Base-by-base conservation (phyloP, 1,140 invertebrate species). In the Drosophila santomea region DNA sequence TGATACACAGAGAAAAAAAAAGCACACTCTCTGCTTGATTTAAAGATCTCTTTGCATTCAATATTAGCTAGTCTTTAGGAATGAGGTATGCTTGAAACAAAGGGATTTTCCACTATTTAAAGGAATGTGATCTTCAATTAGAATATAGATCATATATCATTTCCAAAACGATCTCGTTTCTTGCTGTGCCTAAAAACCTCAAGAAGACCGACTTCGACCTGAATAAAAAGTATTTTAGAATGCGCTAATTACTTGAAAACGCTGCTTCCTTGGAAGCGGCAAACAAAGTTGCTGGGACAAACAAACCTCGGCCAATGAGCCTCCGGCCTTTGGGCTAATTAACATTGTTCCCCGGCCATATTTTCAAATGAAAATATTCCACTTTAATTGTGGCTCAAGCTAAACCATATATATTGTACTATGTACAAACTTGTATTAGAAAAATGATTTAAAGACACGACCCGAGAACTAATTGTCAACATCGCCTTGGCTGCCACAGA, bases 171-270 rank as follows among this genome's bases (percentile, higher is more conserved):
- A 59, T n/a, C 10, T 36, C 5, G 54, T 61, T 62, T 62, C 17
- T 59, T 62, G 10, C 54, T 35, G 54, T 62, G 17, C 38, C 38
- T 32, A 17, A 6, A n/a, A 11, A 15, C 5, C n/a, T 11, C 41
- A 62, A 28, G 50, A 56, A 67, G 56, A 38, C 84, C 15, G 41
- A 17, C 41, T 44, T 51, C 47, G 77, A 88, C 84, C 84, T 89
- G 83, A 71, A 86, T 86, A 76, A 79, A 76, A 84, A 80, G 67
- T 54, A 88, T 88, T 84, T 89, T 77, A 80, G 62, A 88, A 80
- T 68, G 80, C 85, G 69, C 74, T 89, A 89, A 89, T 90, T 84
- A 89, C 74, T 80, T 78, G 47, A 83, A 89, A 75, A 89, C 67
- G 60, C 56, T 68, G 66, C 20, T 83, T 86, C 74, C 61, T 68